A percentile compares a stretch with the other conserved stretches of the same genome.
Conservation (phyloP, 2,888 invertebrate genomes). For the Apoderus coryli region DNA sequence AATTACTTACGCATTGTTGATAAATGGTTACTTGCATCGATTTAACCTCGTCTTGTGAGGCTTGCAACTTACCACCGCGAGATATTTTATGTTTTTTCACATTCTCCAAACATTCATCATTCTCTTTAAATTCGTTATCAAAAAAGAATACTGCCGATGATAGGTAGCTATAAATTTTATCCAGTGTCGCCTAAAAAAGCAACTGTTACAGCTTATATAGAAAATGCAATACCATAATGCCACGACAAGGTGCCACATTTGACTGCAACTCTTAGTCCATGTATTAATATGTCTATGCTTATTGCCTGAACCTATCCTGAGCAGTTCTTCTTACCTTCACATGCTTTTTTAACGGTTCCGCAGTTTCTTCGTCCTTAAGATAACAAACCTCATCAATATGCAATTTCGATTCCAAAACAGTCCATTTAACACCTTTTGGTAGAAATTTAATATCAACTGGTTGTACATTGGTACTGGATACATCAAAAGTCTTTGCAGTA, state of each 20-base stretch:
- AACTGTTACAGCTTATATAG: too few relatives aligned
- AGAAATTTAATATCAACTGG: conserved; percentile 68
- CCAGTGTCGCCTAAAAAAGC: too few relatives aligned
- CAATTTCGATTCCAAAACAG: conserved; percentile 58
- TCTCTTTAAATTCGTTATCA: conserved; percentile 53
- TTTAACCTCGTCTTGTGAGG: conserved; percentile 32
- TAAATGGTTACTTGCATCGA: conserved; percentile 50
- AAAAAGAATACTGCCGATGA: conserved; percentile 62
- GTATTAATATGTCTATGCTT: too few relatives aligned
- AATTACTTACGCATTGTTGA: conserved; percentile 30
- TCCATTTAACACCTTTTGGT: conserved; percentile 57
- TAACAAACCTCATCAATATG: conserved; percentile 64
- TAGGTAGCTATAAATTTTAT: conserved; percentile 7
- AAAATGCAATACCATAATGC: too few relatives aligned
- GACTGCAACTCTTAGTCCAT: too few relatives aligned
- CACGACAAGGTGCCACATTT: too few relatives aligned
- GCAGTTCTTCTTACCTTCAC: conserved; percentile 53
- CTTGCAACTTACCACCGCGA: conserved; percentile 15
- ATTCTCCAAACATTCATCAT: conserved; percentile 46
- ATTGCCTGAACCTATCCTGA: too few relatives aligned
- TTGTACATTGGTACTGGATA: conserved; percentile 39
- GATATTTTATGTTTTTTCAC: conserved; percentile 42
- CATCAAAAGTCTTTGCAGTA: conserved; percentile 51
- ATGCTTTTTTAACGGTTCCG: conserved; percentile 51
- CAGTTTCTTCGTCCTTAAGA: conserved; percentile 44